These are phyloP conservation scores for Colinus virginianus DNA, from an alignment of 2,113 vertebrate genomes.

Conservation along the genomic window DNA sequence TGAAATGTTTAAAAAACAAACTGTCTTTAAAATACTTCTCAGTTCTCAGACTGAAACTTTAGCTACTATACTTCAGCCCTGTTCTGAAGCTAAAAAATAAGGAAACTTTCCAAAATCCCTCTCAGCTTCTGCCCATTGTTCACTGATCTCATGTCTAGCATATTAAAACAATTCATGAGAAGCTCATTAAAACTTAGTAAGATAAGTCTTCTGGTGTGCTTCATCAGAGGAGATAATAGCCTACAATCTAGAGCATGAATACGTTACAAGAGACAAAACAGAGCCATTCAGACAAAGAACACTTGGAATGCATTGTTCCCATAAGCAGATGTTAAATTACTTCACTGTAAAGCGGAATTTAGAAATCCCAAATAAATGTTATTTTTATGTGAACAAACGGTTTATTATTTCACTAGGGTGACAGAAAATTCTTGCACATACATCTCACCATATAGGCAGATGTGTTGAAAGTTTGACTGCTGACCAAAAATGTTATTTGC, in stretches of 20 bases:
- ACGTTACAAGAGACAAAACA: slow-evolving; percentile 45
- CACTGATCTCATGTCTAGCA: neutral
- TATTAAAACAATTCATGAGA: slow-evolving; percentile 12
- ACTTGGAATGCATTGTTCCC: slow-evolving; percentile 52
- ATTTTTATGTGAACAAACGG: slow-evolving; percentile 3
- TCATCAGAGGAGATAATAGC: slow-evolving; percentile 59
- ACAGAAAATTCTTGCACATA: neutral
- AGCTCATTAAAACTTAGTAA: slow-evolving; percentile 21
- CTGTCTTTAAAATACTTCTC: neutral
- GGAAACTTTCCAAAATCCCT: neutral
- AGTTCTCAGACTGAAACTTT: neutral
- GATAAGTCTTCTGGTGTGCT: slow-evolving; percentile 40
- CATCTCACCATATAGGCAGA: neutral
- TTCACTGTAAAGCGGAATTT: slow-evolving; percentile 26
- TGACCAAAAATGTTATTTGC: neutral
- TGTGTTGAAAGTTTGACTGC: neutral
- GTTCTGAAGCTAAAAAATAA: neutral
- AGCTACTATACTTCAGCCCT: too few relatives aligned
- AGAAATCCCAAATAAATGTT: slow-evolving; percentile 7
- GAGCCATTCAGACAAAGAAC: slow-evolving; percentile 20
- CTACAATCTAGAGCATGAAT: slow-evolving; percentile 60
- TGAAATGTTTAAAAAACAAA: neutral
- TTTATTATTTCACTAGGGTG: neutral
- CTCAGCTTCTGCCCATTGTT: neutral
- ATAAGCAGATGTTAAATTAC: slow-evolving; percentile 68